phyloP scores from a whole-genome alignment of 2,113 vertebrate species.

The Eretmochelys imbricata region DNA sequence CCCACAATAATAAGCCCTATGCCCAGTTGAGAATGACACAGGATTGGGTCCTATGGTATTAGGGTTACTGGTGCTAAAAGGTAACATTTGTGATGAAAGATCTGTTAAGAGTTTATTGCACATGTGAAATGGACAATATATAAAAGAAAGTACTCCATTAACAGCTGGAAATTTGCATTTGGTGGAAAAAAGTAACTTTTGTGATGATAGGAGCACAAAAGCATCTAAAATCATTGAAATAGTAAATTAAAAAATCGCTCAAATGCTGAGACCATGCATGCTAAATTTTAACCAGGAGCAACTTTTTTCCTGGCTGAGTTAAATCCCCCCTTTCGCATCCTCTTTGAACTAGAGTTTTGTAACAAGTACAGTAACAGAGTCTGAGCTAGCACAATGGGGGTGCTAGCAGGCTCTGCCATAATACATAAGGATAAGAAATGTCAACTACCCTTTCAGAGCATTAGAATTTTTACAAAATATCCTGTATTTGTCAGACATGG shows the following conservation, averaged over 20 bases:
- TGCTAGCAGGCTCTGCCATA: slow-evolving; percentile 22
- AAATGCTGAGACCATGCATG: slow-evolving; percentile 58
- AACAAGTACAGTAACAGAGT: slow-evolving; percentile 45
- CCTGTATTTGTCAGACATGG: background rate
- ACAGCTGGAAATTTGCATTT: slow-evolving; percentile 66
- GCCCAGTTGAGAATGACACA: background rate
- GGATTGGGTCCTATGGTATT: background rate
- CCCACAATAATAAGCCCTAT: background rate
- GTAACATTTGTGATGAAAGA: background rate
- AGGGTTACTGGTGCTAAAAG: background rate
- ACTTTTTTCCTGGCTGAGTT: slow-evolving; percentile 10
- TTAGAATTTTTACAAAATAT: slow-evolving; percentile 2
- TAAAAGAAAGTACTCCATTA: slow-evolving; percentile 13
- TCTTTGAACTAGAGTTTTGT: slow-evolving; percentile 51
- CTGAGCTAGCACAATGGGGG: slow-evolving; percentile 39
- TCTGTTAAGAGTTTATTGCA: slow-evolving; percentile 27
- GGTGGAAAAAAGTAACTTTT: slow-evolving; percentile 46
- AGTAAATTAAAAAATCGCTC: slow-evolving; percentile 52
- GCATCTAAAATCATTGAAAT: slow-evolving; percentile 26
- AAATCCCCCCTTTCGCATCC: background rate
- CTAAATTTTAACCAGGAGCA: slow-evolving; percentile 63
- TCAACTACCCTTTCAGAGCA: slow-evolving; percentile 30
- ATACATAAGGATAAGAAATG: slow-evolving; percentile 34
- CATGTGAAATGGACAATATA: slow-evolving; percentile 55
- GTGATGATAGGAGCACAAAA: slow-evolving; percentile 65